Conservation (phyloP, 2,113 vertebrate genomes). For the Nothoprocta perdicaria region DNA sequence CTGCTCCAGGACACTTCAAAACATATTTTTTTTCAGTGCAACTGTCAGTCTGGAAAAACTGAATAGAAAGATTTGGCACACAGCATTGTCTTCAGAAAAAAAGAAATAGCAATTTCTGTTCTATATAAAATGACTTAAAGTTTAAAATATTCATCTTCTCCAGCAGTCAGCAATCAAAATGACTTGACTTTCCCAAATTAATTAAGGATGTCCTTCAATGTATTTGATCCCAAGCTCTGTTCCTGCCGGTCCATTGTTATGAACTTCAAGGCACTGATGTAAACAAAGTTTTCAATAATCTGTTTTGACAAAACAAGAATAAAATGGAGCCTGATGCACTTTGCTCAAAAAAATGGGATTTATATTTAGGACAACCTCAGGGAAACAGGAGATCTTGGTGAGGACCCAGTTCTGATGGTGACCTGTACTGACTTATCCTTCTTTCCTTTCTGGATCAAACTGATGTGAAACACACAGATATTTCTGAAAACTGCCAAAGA, state of each 20-base stretch:
- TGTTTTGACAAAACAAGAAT: slow-evolving; percentile 79
- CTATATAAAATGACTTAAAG: neutral
- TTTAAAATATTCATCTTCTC: neutral
- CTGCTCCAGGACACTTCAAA: neutral
- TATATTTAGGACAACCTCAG: slow-evolving; percentile 67
- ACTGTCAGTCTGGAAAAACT: neutral
- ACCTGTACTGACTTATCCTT: slow-evolving; percentile 57
- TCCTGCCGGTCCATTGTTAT: neutral
- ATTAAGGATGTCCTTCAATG: neutral
- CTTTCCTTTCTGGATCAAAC: slow-evolving; percentile 83
- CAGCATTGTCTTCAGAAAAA: neutral
- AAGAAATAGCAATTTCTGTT: neutral
- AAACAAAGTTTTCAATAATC: slow-evolving; percentile 40
- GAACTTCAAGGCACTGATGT: neutral
- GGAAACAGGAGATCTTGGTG: slow-evolving; percentile 57
- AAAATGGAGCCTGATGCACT: slow-evolving; percentile 75
- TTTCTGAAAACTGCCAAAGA: slow-evolving; percentile 79
- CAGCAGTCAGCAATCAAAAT: neutral
- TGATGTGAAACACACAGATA: slow-evolving; percentile 85
- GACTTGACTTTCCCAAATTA: neutral
- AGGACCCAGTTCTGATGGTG: slow-evolving; percentile 63
- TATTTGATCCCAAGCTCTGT: neutral
- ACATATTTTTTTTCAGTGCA: neutral
- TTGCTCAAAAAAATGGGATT: slow-evolving; percentile 60
- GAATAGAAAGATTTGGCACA: neutral